Base-by-base conservation (phyloP, 2,797 vertebrate species). In the Ctenosaura bakeri region DNA sequence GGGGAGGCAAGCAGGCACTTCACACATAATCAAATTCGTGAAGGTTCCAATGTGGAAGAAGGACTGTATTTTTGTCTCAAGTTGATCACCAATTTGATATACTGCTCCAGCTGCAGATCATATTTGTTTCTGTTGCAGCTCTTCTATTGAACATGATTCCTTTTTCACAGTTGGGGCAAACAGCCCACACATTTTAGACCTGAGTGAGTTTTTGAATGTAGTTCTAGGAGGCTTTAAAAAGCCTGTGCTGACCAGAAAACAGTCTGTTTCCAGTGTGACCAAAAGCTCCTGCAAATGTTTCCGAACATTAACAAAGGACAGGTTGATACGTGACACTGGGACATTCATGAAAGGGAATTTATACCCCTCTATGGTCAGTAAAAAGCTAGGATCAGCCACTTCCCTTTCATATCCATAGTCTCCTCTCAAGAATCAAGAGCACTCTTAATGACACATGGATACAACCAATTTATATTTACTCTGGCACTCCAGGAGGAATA, bases 391-490 rank as follows among this genome's bases (percentile, higher is more conserved):
- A 12, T 6, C 66, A 42, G 54, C 69, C 16, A 2, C 7, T 13
- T 42, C 38, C 69, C 64, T 81, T 56, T 52, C 52, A 42, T 1
- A 32, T 46, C 9, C 52, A 59, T 38, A 74, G 56, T 29, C 7
- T 35, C 6, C 50, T 79, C 18, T 16, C 78, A 54, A 77, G 54
- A n/a, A 87, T 87, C 62, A 56, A 59, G 2, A 7, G 18, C 29
- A 46, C 42, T 46, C 54, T 38, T 29, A 54, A 69, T 2, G 59
- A 85, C 82, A 85, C 16, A 66, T 8, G n/a, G 74, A 32, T 66
- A 12, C 16, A 26, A 22, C 84, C 16, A 26, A 29, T 18, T 82
- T 59, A 64, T n/a, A 35, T 90, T 90, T 90, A 88, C 90, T 90
- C 73, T 56, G 22, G 79, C 78, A 83, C 74, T 42, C 62, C 62